phyloP scores from a whole-genome alignment of 2,797 vertebrate genomes.

The Cuculus canorus region DNA sequence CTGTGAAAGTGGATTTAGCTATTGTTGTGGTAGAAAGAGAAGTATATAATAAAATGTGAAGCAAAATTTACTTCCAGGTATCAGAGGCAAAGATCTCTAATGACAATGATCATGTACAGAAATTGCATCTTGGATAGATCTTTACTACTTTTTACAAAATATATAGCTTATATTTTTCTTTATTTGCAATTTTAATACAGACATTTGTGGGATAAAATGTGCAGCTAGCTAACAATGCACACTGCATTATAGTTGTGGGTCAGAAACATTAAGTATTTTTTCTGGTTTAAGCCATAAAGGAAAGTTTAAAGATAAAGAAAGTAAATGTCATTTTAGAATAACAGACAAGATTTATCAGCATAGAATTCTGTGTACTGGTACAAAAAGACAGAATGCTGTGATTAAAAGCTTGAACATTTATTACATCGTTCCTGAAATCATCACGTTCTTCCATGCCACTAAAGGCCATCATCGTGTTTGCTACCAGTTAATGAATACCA shows the following conservation, averaged over 20 bases:
- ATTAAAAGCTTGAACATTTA: background rate
- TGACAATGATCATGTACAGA: background rate
- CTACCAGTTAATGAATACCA: background rate
- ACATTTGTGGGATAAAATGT: background rate
- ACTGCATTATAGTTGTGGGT: background rate
- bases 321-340: background rate
- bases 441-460: rapidly evolving
- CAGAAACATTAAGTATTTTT: background rate
- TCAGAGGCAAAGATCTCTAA: background rate
- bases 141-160: background rate
- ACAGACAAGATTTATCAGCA: background rate
- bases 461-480: background rate
- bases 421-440: too few relatives aligned
- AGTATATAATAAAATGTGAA: background rate
- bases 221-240: background rate
- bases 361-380: background rate
- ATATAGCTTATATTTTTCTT: background rate
- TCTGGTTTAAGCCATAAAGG: background rate
- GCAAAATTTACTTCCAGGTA: background rate
- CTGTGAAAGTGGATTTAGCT: background rate
- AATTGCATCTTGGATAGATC: background rate
- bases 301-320: background rate
- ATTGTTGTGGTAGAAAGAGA: background rate
- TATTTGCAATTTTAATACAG: background rate
- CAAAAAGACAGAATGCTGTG: background rate